Evolutionary conservation across 2,888 invertebrate species (phyloP).

Genomic region (Leucozona laternaria): DNA sequence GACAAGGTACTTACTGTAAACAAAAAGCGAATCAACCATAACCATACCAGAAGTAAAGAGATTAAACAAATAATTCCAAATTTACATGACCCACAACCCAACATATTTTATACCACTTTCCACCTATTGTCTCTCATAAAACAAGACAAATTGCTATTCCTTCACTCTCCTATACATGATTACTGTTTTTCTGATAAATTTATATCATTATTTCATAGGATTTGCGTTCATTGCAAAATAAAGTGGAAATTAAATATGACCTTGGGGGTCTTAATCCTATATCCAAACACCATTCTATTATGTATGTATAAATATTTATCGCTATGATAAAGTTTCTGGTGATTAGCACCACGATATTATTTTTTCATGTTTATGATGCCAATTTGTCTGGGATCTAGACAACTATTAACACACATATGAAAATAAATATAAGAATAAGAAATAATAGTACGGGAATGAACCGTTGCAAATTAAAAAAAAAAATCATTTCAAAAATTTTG

Average conservation of each 20-base stretch:
- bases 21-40: too few species aligned
- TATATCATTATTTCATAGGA: not conserved
- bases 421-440: not conserved
- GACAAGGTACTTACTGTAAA: too few species aligned
- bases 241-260: slow-evolving; percentile 13
- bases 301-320: slow-evolving; percentile 2
- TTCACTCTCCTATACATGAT: too few species aligned
- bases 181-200: not conserved
- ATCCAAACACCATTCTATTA: not conserved
- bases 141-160: too few species aligned
- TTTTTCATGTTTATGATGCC: slow-evolving; percentile 17
- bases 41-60: too few species aligned
- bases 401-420: not conserved
- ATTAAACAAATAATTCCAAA: too few species aligned
- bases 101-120: too few species aligned
- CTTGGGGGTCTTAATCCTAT: not conserved
- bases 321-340: not conserved
- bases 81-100: too few species aligned
- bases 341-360: slow-evolving; percentile 18
- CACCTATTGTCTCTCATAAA: too few species aligned
- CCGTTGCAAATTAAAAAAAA: not conserved
- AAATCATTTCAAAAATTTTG: too few species aligned
- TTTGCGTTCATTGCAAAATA: not conserved
- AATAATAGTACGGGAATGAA: not conserved
- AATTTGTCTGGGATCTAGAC: slow-evolving; percentile 25